Evolutionary conservation across 2,113 vertebrate species (phyloP), one percentile per base, ranked within the genome.

Genomic region (Neolamprologus hecqui): DNA sequence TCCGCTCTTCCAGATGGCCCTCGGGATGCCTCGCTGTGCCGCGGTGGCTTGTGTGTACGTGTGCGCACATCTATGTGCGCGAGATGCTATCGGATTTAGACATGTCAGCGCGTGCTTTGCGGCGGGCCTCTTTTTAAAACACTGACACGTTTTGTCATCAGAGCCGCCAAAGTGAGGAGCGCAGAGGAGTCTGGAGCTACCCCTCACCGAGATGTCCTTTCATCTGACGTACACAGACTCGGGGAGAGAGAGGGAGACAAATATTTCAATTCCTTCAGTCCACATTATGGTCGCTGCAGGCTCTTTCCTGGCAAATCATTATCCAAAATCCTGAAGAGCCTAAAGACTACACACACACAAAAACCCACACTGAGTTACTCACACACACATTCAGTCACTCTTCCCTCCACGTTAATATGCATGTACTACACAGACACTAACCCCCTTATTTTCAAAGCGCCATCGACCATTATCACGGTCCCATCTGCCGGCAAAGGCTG

Each of bases 1-100:
- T 82, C 85, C 79, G 83, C 86, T 85, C 86, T 83, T 93, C 93
- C 95, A 95, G 91, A 95, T 95, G 94, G 90, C 92, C 94, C 88
- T 90, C 83, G 45, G 92, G 91, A 90, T 37, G 45, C 70, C 90
- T 87, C 73, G 17, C 90, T 92, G 87, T 90, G 89, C 79, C 12
- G 54, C 17, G 60, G 58, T 14, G 11, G 82, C 79, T 21, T 60
- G 80, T n/a, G 19, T 54, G 81, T 82, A 55, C 15, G 9, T 63
- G 82, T 51, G 85, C 85, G 81, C 83, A 31, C 13, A 5, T 89
- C 35, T 55, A 79, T 88, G 88, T 28, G 84, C 84, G 85, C 10
- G 70, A 88, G 91, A 58, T 79, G 9, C 73, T 92, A 89, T 95
- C 84, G 65, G 91, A 94, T 94, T 92, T 90, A 92, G 94, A 94